These are phyloP conservation scores for Sturnira hondurensis DNA, from an alignment of 2,113 vertebrate genomes.

Conservation along the genomic window DNA sequence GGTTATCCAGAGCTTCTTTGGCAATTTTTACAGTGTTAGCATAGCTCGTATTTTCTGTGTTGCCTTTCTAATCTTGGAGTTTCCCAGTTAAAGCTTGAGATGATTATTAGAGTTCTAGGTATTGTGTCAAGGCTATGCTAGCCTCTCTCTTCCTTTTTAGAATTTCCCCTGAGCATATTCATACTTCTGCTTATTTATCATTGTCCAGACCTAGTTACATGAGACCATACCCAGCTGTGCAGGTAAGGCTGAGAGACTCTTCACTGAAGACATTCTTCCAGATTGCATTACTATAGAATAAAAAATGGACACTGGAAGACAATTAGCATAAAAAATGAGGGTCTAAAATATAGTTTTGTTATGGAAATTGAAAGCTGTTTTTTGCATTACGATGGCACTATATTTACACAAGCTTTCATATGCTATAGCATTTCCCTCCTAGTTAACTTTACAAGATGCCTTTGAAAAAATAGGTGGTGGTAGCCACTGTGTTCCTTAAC, in stretches of 20 bases:
- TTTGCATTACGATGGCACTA: background rate
- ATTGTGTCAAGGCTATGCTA: background rate
- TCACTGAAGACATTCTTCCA: background rate
- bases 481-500: background rate
- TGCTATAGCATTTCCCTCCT: background rate
- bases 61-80: background rate
- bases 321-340: background rate
- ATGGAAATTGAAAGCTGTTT: background rate
- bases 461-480: background rate
- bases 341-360: background rate
- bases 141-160: background rate
- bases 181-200: background rate
- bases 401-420: background rate
- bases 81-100: background rate
- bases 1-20: background rate
- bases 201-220: background rate
- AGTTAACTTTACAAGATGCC: background rate
- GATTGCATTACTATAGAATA: background rate
- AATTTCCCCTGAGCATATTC: background rate
- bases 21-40: background rate
- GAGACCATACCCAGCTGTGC: background rate
- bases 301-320: background rate
- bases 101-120: background rate
- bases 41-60: background rate
- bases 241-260: background rate